phyloP scores from a whole-genome alignment of 2,888 invertebrate species.

The Taenaris catops region DNA sequence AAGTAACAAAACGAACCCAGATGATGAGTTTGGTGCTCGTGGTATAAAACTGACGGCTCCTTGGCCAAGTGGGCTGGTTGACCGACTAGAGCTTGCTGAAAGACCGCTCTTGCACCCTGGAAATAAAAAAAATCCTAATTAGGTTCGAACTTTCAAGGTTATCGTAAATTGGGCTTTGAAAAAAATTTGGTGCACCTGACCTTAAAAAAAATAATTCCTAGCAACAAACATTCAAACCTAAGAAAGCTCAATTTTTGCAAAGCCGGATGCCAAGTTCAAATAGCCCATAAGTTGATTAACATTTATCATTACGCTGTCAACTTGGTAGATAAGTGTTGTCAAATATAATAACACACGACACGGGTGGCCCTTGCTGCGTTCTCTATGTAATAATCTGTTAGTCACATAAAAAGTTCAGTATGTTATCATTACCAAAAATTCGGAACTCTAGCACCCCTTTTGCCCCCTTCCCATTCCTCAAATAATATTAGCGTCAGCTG shows the following conservation, averaged over 20 bases:
- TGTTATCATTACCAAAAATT: constrained; percentile 34
- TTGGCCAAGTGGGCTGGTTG: constrained; percentile 76
- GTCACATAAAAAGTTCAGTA: constrained; percentile 24
- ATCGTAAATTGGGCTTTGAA: too few species aligned
- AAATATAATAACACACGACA: constrained; percentile 40
- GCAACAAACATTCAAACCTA: too few species aligned
- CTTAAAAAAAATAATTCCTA: too few species aligned
- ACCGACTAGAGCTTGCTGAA: constrained; percentile 81
- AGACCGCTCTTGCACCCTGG: constrained; percentile 67
- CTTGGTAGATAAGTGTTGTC: constrained; percentile 11
- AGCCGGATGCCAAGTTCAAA: too few species aligned
- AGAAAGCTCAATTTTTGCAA: too few species aligned
- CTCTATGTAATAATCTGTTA: constrained; percentile 38
- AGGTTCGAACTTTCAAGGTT: too few species aligned
- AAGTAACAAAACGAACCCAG: constrained; percentile 52
- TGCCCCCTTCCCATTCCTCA: constrained; percentile 33
- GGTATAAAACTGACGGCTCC: constrained; percentile 71
- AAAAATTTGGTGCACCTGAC: too few species aligned
- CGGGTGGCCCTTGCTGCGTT: constrained; percentile 57
- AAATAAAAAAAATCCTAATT: constrained; percentile 30
- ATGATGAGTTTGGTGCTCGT: constrained; percentile 78
- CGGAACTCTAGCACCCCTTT: constrained; percentile 32
- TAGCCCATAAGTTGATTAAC: constrained; percentile 10
- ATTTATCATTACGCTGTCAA: constrained; percentile 21
- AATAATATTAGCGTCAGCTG: constrained; percentile 32